Base-by-base conservation (phyloP, 1,140 invertebrate genomes). In the Diabrotica undecimpunctata region DNA sequence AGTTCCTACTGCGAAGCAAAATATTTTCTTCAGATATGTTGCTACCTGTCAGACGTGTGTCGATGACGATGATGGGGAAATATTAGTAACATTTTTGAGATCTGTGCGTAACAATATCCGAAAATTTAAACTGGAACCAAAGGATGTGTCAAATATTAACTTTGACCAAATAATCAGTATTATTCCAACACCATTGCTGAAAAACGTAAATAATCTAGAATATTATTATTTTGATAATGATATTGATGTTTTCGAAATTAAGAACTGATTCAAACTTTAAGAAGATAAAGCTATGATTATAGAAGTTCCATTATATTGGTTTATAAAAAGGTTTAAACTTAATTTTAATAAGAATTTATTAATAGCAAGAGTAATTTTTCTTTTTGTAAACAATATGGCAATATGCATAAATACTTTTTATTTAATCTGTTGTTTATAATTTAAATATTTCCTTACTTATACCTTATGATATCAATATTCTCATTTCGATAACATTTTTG, bases 1-100 rank as follows among this genome's bases (percentile, higher is more conserved):
- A 37, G 51, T 56, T 10, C 61, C 61, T n/a, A 63, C 61, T n/a
- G 10, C 55, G 55, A 63, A 63, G 11, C 55, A 13, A 54, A 62
- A 54, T 62, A 39, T 63, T 5, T 12, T 37, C 12, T 63, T 56
- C 53, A 63, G 61, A 66, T 71, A 69, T 61, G 64, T 69, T 65
- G 64, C 67, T 11, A 67, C 57, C 37, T 39, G 54, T n/a, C 13
- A 70, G 39, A 58, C 67, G 39, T 11, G 11, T 61, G 65, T 61
- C 51, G 51, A 52, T 60, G 65, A 69, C 66, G 57, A 63, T 25
- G 64, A 69, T 60, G 61, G 67, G n/a, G 67, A 69, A 71, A 64
- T 69, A 37, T 13, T 62, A 61, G 67, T 71, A n/a, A 71, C 70
- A 11, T 66, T 69, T 36, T 46, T 67, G 38, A 25, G 25, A 25